Base-by-base conservation (phyloP, 2,888 invertebrate species). In the Entomobrya multifasciata region DNA sequence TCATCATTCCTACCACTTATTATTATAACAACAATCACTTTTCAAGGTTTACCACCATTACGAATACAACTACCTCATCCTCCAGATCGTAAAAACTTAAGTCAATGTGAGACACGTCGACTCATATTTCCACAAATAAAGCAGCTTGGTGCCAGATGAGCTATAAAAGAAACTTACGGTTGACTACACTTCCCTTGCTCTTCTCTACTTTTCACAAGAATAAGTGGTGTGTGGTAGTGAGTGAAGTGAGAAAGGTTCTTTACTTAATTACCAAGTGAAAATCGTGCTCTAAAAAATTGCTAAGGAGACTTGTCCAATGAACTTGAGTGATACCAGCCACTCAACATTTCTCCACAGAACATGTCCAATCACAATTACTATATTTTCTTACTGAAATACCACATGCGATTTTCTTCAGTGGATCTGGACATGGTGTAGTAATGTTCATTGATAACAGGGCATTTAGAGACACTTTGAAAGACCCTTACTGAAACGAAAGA, bases 211-310 rank as follows among this genome's bases (percentile, higher is more conserved):
- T 36, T 8, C 36, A 36, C 8, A 36, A 36, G 47, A 17, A 22
- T 5, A 67, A 67, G 67, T 47, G 15, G 6, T 41, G 22, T 67
- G 3, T 67, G n/a, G 67, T 44, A 8, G 36, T 15, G 5, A 67
- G 67, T 67, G 67, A 44, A 67, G 47, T 47, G 67, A 44, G 41
- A 44, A 44, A 44, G 17, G 47, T 44, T 67, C 47, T 67, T 67
- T 67, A 67, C 67, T 67, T 67, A 67, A 67, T 67, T 67, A 67
- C 67, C 67, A 44, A 67, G 67, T 47, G 65, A 65, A 65, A 41
- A 41, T 41, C 41, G 47, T 67, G 67, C 44, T 44, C 44, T n/a
- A 30, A 67, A 44, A 67, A 47, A 17, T 22, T 47, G 2, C 2
- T 3, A 17, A 1, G n/a, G 25, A 22, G 4, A 8, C 36, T 44